Base-by-base conservation (phyloP, 2,797 vertebrate genomes). In the Pipistrellus pygmaeus region DNA sequence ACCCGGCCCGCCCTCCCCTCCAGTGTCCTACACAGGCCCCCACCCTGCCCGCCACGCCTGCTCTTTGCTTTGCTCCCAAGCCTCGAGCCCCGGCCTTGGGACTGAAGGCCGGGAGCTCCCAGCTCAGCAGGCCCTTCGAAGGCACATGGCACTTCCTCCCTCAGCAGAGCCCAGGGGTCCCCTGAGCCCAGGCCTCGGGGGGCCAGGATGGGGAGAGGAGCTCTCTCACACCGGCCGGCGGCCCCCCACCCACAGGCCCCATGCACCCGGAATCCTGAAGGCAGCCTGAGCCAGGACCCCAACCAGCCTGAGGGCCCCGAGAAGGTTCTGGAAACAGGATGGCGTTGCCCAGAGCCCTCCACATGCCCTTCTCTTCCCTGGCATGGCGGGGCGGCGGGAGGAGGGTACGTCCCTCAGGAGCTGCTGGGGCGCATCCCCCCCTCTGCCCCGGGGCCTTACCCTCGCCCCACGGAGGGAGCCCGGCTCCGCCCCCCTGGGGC, bases 311-410 rank as follows among this genome's bases (percentile, higher is more conserved):
- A 35, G 60, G 27, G 51, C 25, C 78, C 77, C 14, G 8, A 66
- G 62, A 23, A 53, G 30, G 12, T 2, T 77, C 68, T 35, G 13
- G 78, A 69, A 51, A 6, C 38, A 8, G 3, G 23, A 13, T 6
- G 8, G 8, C 0, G 0, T 44, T 1, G 8, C 27, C n/a, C 25
- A 0, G 0, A 44, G 12, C 1, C 11, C 48, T 18, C n/a, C 20
- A 25, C 38, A 2, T 2, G 1, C 8, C n/a, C 10, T 53, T 41
- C 53, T 84, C 12, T 20, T 25, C 10, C 38, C 60, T 27, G 25
- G 51, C 15, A 0, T 8, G 1, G n/a, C 0, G 6, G 27, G 48
- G 75, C n/a, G 0, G 5, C 25, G 0, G 11, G 48, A 5, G 32
- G 25, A 25, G 38, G 35, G 51, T 10, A 8, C 0, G 8, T 2